Evolutionary conservation across 1,140 invertebrate species (phyloP).

Genomic region (Drosophila chauvacae): DNA sequence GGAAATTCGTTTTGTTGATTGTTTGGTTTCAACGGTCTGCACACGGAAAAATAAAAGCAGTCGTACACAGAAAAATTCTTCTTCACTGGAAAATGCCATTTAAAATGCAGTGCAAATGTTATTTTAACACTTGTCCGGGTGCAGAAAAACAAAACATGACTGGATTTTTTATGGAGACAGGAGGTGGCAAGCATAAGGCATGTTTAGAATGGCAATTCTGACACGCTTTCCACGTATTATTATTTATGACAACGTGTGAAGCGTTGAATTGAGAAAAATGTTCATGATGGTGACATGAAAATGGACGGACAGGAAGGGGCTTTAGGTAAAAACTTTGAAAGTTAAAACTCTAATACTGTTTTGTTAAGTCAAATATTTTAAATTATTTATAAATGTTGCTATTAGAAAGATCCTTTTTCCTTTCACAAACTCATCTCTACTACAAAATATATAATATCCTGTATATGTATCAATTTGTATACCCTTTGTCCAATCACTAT

Average conservation of each 20-base stretch:
- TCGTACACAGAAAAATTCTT: conserved; percentile 12
- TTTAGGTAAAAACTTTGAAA: too few species aligned
- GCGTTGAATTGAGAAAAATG: conserved; percentile 29
- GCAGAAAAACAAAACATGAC: conserved; percentile 43
- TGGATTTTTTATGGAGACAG: conserved; percentile 14
- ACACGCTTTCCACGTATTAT: conserved; percentile 28
- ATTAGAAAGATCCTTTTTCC: too few species aligned
- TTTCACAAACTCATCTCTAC: not conserved
- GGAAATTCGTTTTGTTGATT: conserved; percentile 54
- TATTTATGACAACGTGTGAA: conserved; percentile 49
- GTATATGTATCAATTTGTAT: not conserved
- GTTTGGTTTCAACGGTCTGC: conserved; percentile 36
- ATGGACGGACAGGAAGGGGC: too few species aligned
- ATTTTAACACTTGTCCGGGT: conserved; percentile 58
- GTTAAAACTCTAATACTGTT: too few species aligned
- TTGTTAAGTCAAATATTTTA: too few species aligned
- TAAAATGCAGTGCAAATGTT: conserved; percentile 63
- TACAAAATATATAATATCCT: not conserved
- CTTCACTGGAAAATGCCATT: conserved; percentile 37
- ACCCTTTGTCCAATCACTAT: not conserved
- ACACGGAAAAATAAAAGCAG: conserved; percentile 8
- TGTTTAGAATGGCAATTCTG: conserved; percentile 39
- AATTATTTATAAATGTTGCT: too few species aligned
- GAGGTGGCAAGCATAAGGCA: conserved; percentile 16
- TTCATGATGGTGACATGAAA: not conserved